Evolutionary conservation across 2,113 vertebrate genomes (phyloP).

Genomic region (Deroptyus accipitrinus): DNA sequence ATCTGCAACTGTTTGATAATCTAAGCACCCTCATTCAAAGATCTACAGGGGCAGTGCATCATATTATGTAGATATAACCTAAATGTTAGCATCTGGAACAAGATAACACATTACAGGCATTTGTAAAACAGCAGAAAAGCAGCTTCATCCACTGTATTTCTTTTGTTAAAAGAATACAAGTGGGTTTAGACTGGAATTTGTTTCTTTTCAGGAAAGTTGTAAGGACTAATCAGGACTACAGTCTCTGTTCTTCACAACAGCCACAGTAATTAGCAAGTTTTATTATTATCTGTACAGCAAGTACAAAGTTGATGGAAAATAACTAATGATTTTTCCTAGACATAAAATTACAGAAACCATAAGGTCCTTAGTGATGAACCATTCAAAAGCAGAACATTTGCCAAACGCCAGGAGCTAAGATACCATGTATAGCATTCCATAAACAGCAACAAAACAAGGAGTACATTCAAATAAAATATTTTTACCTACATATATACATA

Average conservation of each 20-base stretch:
- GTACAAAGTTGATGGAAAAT: neutral
- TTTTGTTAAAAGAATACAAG: neutral
- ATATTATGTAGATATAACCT: neutral
- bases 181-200: neutral
- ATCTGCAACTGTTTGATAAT: neutral
- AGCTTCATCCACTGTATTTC: neutral
- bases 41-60: neutral
- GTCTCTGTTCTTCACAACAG: neutral
- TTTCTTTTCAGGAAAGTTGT: neutral
- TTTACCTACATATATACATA: neutral
- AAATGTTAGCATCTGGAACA: neutral
- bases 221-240: neutral
- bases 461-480: neutral
- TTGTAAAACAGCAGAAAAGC: neutral
- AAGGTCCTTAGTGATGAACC: neutral
- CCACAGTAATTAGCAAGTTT: neutral
- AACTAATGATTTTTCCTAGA: neutral
- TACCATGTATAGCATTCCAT: accelerated
- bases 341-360: neutral
- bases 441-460: neutral
- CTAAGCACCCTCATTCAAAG: neutral
- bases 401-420: neutral
- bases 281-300: neutral
- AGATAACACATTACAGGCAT: neutral
- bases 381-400: neutral